Evolutionary conservation across 1,140 invertebrate species (phyloP).

Genomic region (Orius insidiosus): DNA sequence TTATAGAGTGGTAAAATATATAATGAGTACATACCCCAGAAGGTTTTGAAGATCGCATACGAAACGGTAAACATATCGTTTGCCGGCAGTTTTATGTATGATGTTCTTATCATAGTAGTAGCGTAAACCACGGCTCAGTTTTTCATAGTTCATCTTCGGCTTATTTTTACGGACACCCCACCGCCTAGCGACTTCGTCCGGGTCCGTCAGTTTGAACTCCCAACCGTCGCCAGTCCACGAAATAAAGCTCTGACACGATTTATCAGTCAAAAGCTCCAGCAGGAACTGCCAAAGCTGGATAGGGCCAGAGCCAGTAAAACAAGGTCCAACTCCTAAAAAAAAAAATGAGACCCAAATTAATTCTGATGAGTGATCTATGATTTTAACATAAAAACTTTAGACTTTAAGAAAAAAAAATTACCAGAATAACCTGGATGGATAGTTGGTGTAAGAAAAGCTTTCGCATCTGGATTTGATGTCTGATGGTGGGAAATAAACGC

Average conservation of each 20-base stretch:
- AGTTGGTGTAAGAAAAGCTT: slow-evolving; percentile 48
- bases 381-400: neutral
- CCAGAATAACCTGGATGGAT: slow-evolving; percentile 53
- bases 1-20: too few relatives aligned
- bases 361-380: too few relatives aligned
- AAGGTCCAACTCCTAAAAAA: slow-evolving; percentile 48
- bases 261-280: slow-evolving; percentile 87
- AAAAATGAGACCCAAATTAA: too few relatives aligned
- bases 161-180: slow-evolving; percentile 98
- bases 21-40: slow-evolving; percentile 51
- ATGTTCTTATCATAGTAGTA: slow-evolving; percentile 99
- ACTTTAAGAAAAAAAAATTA: slow-evolving; percentile 24
- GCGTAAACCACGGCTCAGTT: slow-evolving; percentile 82
- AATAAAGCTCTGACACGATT: slow-evolving; percentile 88
- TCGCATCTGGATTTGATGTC: slow-evolving; percentile 37
- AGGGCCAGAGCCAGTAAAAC: slow-evolving; percentile 77
- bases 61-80: slow-evolving; percentile 95
- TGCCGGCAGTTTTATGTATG: slow-evolving; percentile 94
- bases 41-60: slow-evolving; percentile 91
- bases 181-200: slow-evolving; percentile 88
- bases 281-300: slow-evolving; percentile 97
- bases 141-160: slow-evolving; percentile 99
- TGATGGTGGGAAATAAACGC: slow-evolving; percentile 31
- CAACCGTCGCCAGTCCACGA: slow-evolving; percentile 97
- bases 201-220: slow-evolving; percentile 98